A percentile compares a stretch with the other conserved stretches of the same genome.
Evolutionary conservation across 2,888 invertebrate species (phyloP).

Genomic region (Cremastinae sp.): DNA sequence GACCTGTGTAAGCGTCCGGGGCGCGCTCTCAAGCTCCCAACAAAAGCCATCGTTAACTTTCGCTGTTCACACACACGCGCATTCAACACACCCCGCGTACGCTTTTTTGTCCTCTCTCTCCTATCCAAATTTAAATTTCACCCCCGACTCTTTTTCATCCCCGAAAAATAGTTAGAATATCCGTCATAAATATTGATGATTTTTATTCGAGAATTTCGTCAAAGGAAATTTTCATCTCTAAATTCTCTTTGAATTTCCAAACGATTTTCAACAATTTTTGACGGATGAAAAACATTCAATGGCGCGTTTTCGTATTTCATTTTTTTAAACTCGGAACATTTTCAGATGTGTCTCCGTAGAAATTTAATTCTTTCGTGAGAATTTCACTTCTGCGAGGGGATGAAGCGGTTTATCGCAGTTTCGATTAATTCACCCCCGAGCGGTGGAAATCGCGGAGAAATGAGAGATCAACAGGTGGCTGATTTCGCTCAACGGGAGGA

Average conservation of each 20-base stretch:
- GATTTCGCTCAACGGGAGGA: constrained; percentile 4
- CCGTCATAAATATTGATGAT: no score
- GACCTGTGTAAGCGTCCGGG: constrained; percentile 13
- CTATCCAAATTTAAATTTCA: constrained; percentile 15
- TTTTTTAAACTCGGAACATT: no score
- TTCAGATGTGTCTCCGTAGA: no score
- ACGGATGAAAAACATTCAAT: background rate
- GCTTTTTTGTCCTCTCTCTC: background rate
- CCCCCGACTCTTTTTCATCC: background rate
- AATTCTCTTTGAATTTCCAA: no score
- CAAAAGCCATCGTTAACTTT: constrained; percentile 37
- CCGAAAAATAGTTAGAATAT: background rate
- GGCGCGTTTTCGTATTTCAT: background rate
- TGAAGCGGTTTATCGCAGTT: background rate
- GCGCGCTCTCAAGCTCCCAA: constrained; percentile 20
- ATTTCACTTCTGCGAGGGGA: background rate
- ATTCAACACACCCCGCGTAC: constrained; percentile 30
- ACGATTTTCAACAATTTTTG: no score
- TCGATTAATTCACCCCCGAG: background rate
- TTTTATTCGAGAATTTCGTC: background rate
- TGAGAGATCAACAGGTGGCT: constrained; percentile 42
- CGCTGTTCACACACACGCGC: background rate
- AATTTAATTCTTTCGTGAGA: background rate
- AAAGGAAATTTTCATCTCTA: background rate
- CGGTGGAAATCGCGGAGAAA: background rate